A percentile compares a stretch with the other conserved stretches of the same genome.
These are phyloP conservation scores for Dasypogon diadema DNA, from an alignment of 2,888 invertebrate genomes.

Conservation along the genomic window DNA sequence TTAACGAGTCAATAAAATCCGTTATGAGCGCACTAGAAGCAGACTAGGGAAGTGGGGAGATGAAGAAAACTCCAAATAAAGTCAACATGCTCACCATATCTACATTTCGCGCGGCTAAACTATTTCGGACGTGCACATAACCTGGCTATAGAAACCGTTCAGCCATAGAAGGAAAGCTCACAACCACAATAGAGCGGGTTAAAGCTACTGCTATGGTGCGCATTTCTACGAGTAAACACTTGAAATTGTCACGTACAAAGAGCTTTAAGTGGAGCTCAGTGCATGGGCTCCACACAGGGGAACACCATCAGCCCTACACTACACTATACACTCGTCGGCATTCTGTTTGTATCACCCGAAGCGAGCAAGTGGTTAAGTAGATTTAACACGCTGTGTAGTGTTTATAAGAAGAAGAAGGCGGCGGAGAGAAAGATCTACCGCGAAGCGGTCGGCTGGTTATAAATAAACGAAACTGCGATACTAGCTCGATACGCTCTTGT, in stretches of 20 bases:
- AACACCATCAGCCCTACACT: background rate
- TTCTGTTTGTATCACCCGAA: background rate
- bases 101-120: background rate
- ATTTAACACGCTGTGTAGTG: constrained; percentile 6
- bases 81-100: background rate
- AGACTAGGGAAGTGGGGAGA: background rate
- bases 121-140: background rate
- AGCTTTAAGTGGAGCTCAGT: too few relatives aligned
- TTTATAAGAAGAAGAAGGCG: background rate
- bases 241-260: background rate
- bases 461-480: constrained; percentile 53
- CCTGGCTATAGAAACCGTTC: background rate
- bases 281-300: background rate
- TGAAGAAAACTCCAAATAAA: background rate
- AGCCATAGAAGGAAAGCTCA: constrained; percentile 8
- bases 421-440: background rate
- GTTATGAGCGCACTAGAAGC: constrained; percentile 12
- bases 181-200: background rate
- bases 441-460: constrained; percentile 44
- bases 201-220: background rate
- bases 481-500: constrained; percentile 53
- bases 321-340: background rate
- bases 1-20: constrained; percentile 59
- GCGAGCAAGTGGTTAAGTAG: constrained; percentile 20
- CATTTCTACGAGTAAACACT: background rate